Evolutionary conservation across 2,797 vertebrate species (phyloP), one percentile per base, ranked within the genome.

Genomic region (Darevskia nairensis): DNA sequence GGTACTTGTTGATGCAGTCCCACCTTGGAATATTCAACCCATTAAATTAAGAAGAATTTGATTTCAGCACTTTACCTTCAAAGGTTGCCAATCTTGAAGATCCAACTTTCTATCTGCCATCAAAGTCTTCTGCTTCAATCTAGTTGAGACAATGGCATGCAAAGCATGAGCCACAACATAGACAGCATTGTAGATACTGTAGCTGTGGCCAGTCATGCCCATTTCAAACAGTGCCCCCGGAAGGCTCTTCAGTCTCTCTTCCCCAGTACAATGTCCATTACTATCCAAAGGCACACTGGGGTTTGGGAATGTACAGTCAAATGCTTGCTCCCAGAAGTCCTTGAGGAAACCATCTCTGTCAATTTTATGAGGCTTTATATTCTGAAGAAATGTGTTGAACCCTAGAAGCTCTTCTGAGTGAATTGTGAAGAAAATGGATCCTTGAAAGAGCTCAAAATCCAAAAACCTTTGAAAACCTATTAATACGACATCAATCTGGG

Each of bases 151-250:
- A 50, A 81, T 66, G 11, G 80, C 59, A 41, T 81, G 59, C 8
- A 81, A 81, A 41, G 80, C 59, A 81, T 81, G 32, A 3, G 80
- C 80, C 23, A 64, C 61, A 13, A 35, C 59, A 64, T 66, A 41
- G 6, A 81, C 80, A 81, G 59, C 80, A 66, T 81, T 81, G 19
- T 81, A 81, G 59, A 81, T 64, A 81, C 80, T 81, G 80, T 81
- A 81, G 59, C 80, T 81, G 59, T 81, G 80, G 59, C 80, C 80
- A 7, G 44, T 66, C 21, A 81, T 64, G 32, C 7, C 2, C 61
- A 39, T 82, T 82, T 82, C 80, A 82, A 82, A 82, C 41, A 82
- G 11, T 3, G 61, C 17, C 10, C 35, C 39, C 6, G 64, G 61
- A 27, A 82, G 80, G 13, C 35, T 68, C 25, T 66, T 55, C 25